Conservation (phyloP, 2,797 vertebrate species). For the Podargus strigoides region DNA sequence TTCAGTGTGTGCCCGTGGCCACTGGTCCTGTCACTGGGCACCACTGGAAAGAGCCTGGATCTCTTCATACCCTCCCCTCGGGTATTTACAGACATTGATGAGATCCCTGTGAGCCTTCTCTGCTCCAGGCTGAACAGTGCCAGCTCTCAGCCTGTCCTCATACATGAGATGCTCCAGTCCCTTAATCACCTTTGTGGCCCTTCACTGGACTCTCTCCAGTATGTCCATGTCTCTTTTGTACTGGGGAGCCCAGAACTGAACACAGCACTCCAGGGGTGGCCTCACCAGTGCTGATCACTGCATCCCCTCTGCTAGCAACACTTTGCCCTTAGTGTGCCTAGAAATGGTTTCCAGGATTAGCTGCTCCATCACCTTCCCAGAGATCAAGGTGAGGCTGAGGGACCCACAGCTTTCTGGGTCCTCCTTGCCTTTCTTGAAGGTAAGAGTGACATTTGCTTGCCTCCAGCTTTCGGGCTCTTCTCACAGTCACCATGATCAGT, state of each 20-base stretch:
- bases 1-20: background rate
- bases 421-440: background rate
- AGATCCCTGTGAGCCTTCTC: background rate
- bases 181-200: too few relatives aligned
- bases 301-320: too few relatives aligned
- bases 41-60: background rate
- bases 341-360: background rate
- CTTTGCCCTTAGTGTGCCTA: background rate
- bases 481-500: background rate
- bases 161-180: background rate
- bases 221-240: too few relatives aligned
- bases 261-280: background rate
- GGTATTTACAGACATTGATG: background rate
- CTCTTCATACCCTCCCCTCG: background rate
- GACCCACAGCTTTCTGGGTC: background rate
- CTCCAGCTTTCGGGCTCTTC: background rate
- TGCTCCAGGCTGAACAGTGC: background rate
- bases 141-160: background rate
- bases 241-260: background rate
- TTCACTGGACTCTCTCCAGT: too few relatives aligned
- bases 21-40: too few relatives aligned
- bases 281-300: background rate
- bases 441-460: background rate
- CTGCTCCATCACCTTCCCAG: too few relatives aligned
- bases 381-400: fast-evolving